These are phyloP conservation scores for Prunella strophiata DNA, from an alignment of 2,797 vertebrate genomes.

Conservation along the genomic window DNA sequence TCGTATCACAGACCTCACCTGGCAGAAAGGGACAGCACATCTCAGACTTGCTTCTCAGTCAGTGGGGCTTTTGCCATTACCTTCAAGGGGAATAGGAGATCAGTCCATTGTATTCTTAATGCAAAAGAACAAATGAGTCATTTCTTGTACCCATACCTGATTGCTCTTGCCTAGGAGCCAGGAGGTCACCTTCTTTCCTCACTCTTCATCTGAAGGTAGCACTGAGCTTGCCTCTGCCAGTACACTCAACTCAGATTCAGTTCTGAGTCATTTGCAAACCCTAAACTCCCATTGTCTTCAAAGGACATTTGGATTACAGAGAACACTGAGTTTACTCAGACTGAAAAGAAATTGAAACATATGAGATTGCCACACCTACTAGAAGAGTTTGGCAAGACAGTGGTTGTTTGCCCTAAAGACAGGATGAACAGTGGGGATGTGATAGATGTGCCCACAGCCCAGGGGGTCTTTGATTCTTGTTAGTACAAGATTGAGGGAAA, in stretches of 20 bases:
- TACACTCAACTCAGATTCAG: slow-evolving; percentile 20
- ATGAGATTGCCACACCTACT: not conserved
- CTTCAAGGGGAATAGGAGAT: slow-evolving; percentile 20
- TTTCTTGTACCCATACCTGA: slow-evolving; percentile 18
- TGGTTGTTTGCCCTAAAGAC: not conserved
- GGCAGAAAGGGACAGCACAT: not conserved
- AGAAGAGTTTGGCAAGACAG: not conserved
- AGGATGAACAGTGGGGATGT: not conserved
- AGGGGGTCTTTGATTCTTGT: not conserved
- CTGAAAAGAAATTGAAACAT: slow-evolving; percentile 35
- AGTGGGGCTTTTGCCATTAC: slow-evolving; percentile 13
- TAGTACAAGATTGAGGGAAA: not conserved
- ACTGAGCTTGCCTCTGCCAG: not conserved
- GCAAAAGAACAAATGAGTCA: slow-evolving; percentile 38
- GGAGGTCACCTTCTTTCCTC: slow-evolving; percentile 40
- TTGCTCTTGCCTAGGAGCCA: slow-evolving; percentile 26
- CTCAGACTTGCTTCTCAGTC: not conserved
- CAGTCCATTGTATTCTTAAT: slow-evolving; percentile 1
- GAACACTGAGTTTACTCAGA: not conserved
- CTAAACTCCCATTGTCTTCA: slow-evolving; percentile 55
- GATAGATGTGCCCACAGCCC: not conserved
- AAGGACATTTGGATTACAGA: slow-evolving; percentile 55
- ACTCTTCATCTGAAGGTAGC: not conserved
- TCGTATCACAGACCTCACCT: not conserved
- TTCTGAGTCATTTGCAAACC: slow-evolving; percentile 58